These are phyloP conservation scores for Ceratina australensis DNA, from an alignment of 1,140 invertebrate species.

Conservation along the genomic window DNA sequence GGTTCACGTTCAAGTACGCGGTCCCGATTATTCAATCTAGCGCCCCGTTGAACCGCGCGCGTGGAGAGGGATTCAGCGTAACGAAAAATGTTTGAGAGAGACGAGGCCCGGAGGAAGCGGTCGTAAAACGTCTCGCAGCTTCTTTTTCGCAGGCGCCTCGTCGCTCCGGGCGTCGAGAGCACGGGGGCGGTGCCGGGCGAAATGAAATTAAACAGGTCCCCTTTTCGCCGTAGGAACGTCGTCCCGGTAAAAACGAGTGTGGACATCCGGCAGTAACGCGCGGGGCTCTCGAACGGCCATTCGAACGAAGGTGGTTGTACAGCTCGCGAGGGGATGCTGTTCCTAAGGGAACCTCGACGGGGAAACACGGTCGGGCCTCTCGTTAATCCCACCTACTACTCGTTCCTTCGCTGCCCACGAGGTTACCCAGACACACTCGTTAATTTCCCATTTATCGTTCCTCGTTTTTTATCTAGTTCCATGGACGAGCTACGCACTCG, in stretches of 20 bases:
- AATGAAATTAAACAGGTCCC: slow-evolving; percentile 66
- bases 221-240: slow-evolving; percentile 53
- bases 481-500: too few relatives aligned
- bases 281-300: neutral
- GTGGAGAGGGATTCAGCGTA: neutral
- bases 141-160: slow-evolving; percentile 60
- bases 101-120: neutral
- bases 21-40: too few relatives aligned
- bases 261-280: slow-evolving; percentile 57
- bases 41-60: too few relatives aligned
- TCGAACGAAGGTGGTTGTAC: neutral
- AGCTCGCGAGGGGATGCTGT: neutral
- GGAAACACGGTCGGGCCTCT: neutral
- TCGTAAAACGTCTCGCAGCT: slow-evolving; percentile 54
- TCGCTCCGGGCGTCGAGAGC: slow-evolving; percentile 56
- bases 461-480: slow-evolving; percentile 7
- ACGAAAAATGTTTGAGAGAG: neutral
- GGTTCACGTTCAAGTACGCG: too few relatives aligned
- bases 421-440: slow-evolving; percentile 1
- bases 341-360: neutral
- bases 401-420: neutral
- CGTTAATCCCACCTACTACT: slow-evolving; percentile 23
- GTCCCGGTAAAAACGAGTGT: slow-evolving; percentile 60
- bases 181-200: slow-evolving; percentile 52
- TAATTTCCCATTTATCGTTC: slow-evolving; percentile 25